These are phyloP conservation scores for Oasisia sp. DNA, from an alignment of 2,888 invertebrate species.

Conservation along the genomic window DNA sequence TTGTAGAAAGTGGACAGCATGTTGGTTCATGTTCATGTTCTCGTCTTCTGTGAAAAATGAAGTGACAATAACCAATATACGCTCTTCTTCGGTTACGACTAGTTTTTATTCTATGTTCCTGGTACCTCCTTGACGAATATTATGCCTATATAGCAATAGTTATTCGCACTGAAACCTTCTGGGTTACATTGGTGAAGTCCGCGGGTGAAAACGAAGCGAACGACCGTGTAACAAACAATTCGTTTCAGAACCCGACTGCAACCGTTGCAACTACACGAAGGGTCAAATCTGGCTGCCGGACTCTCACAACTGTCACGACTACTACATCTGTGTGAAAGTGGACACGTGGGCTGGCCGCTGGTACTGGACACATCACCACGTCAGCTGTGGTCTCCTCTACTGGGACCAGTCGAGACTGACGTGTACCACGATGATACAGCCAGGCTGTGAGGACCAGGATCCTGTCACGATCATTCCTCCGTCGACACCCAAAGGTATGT, in stretches of 20 bases:
- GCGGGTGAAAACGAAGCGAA: no score
- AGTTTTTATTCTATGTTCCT: no score
- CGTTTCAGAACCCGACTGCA: constrained; percentile 10
- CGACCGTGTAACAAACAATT: background rate
- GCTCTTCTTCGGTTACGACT: no score
- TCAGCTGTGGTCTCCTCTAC: constrained; percentile 13
- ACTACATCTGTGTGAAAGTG: background rate
- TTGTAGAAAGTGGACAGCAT: no score
- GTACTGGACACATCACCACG: background rate
- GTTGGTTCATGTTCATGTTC: no score
- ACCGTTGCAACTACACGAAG: background rate
- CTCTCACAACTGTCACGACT: background rate
- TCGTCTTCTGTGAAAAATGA: no score
- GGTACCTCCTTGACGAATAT: no score
- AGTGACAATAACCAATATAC: no score
- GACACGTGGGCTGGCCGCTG: background rate
- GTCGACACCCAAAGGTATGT: background rate
- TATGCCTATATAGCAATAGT: no score
- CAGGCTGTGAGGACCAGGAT: background rate
- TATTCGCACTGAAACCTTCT: no score
- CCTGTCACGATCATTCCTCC: background rate
- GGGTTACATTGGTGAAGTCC: no score
- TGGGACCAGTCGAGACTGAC: background rate
- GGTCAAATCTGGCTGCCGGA: constrained; percentile 7
- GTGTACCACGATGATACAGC: background rate